Evolutionary conservation across 37 sponge, comb jelly and placozoan genomes (phyloP).

Genomic region (Cladorhizidae sp.): DNA sequence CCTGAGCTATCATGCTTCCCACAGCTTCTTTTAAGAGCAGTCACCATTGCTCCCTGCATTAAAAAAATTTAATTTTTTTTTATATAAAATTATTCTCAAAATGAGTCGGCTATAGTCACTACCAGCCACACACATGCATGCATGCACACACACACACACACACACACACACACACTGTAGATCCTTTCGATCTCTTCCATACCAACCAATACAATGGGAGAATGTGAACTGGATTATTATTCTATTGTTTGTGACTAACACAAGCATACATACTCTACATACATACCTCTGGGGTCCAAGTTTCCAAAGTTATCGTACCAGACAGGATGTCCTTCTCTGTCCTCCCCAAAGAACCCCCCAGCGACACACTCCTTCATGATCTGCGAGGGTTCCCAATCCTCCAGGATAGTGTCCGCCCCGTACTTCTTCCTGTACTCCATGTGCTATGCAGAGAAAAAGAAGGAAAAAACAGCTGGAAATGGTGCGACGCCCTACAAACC

Average conservation of each 20-base stretch:
- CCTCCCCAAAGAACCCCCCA: conserved; percentile 68
- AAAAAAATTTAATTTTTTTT: too few species aligned
- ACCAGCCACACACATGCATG: conserved; percentile 16
- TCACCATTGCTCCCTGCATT: too few species aligned
- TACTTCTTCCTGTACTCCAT: conserved; percentile 52
- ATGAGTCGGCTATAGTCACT: too few species aligned
- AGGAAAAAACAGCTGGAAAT: not conserved
- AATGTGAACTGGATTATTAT: too few species aligned
- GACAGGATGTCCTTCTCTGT: conserved; percentile 75
- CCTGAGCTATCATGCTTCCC: too few species aligned
- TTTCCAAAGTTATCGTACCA: conserved; percentile 56
- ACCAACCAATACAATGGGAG: too few species aligned
- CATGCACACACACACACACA: conserved; percentile 13
- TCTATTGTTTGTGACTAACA: too few species aligned
- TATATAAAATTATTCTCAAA: too few species aligned
- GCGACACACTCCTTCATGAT: conserved; percentile 55
- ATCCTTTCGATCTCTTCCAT: too few species aligned
- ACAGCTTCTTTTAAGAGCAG: too few species aligned
- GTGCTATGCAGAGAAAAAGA: conserved; percentile 55
- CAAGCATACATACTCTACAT: too few species aligned
- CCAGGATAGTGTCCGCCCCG: conserved; percentile 64
- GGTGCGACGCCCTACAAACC: too few species aligned
- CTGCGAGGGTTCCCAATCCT: conserved; percentile 64
- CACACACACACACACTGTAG: conserved; percentile 10
- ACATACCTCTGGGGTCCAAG: conserved; percentile 60